Evolutionary conservation across 2,113 vertebrate species (phyloP), one percentile per base, ranked within the genome.

Genomic region (Grammatotria lemairii): DNA sequence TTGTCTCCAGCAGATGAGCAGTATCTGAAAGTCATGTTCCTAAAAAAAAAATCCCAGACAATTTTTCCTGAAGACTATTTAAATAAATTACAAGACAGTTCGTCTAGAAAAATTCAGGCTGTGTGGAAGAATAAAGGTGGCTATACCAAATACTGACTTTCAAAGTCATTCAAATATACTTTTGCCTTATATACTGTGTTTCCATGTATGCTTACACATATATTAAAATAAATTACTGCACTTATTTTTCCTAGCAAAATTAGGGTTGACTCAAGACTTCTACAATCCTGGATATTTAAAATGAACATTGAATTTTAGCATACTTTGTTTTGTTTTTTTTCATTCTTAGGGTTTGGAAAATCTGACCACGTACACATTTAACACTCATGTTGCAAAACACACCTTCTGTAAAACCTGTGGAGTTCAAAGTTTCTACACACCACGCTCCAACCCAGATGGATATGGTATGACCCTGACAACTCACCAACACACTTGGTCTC

Each of bases 341-440:
- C 47, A 45, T 45, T 40, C 7, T 5, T 81, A 99, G 99, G 99
- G 98, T 7, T 95, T 93, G 1, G 97, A 98, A n/a, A 96, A 96
- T 85, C 92, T 99, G 89, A 97, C 97, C 73, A 98, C 97, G 0
- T 99, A 99, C 89, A 98, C 97, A 3, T 99, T 98, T 92, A 98
- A 99, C 93, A 98, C 98, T 3, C 97, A 97, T 51, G 28, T 89
- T 82, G 98, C 98, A 35, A 97, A 97, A 95, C 98, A 99, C 89
- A 98, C 96, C 1, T 99, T 99, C 95, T 99, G 98, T 95, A 99
- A 97, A 95, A 97, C 92, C n/a, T 99, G 98, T 16, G 98, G 99
- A 0, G 97, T 99, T 58, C 98, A 99, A 95, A 99, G 99, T 95
- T 99, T 99, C 95, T 98, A 98, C 89, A 97, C 95, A 0, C 98